Evolutionary conservation across 2,888 invertebrate genomes (phyloP), one percentile per base, ranked within the genome.

Genomic region (Tinea trinotella): DNA sequence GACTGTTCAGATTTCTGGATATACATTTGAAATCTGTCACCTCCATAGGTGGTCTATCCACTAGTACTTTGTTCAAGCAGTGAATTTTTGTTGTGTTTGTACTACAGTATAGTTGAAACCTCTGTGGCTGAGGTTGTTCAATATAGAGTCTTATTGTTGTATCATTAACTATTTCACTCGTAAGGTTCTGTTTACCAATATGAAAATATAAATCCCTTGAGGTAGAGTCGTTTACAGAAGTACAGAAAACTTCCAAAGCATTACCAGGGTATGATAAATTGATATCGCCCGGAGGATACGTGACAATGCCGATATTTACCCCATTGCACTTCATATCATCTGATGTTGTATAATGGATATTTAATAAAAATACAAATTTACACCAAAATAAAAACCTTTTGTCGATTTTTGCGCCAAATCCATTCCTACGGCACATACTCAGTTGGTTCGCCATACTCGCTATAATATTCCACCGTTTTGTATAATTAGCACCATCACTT

Each of bases 21-120:
- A 90, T 75, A 66, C 96, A 96, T 19, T 78, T 77, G 64, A 96
- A 94, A 68, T 93, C 90, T 6, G 78, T 73, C 1, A 94, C 91
- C 60, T 86, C 72, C 56, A 81, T 68, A 0, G 95, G 95, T 54
- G 87, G 80, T 36, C 81, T 76, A 36, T 88, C 89, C 53, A 83
- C 76, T 44, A 78, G 59, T 0, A 84, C 75, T 53, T 76, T 66
- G 52, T 64, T 73, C 0, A 70, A 54, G 57, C 78, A 81, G 53
- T 63, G 62, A 58, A 74, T 75, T 0, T 62, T 65, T 7, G 63
- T 72, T 57, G 61, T 67, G 52, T 62, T 77, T 62, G 71, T 77
- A 57, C 52, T 77, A 65, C 92, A 92, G 59, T 83, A 87, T 63
- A 89, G 90, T 60, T 83, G 75, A 56, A 73, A 77, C 6, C 76